Percentiles rank a stretch among this genome's conserved stretches.
Evolutionary conservation across 2,888 invertebrate genomes (phyloP).

Genomic region (Helleia helle): DNA sequence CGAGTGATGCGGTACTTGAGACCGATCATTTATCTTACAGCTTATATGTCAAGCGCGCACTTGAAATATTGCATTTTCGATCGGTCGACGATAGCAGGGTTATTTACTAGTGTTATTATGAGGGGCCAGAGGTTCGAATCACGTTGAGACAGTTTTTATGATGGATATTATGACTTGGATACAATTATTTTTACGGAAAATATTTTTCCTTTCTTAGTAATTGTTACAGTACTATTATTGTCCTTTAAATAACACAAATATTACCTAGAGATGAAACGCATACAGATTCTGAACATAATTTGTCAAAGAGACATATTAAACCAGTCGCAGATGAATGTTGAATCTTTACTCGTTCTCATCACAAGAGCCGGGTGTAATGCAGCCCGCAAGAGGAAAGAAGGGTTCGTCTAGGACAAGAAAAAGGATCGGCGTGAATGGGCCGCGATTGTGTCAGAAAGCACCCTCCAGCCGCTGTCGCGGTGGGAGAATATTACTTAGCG

Average conservation of each 20-base stretch:
- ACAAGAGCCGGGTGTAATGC: slow-evolving; percentile 4
- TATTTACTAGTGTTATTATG: no score
- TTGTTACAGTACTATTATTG: no score
- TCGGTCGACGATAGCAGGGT: no score
- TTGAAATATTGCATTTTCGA: background rate
- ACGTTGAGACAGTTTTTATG: no score
- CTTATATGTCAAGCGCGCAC: background rate
- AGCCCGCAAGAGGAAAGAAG: slow-evolving; percentile 8
- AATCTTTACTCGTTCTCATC: background rate
- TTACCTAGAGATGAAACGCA: no score
- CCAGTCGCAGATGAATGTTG: background rate
- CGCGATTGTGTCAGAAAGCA: slow-evolving; percentile 17
- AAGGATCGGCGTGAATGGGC: slow-evolving; percentile 19
- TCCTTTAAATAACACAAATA: no score
- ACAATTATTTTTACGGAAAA: no score
- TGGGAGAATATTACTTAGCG: slow-evolving; percentile 19
- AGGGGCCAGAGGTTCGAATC: no score
- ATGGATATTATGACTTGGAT: no score
- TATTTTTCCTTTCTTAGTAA: no score
- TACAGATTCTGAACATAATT: no score
- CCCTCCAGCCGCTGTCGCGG: slow-evolving; percentile 12
- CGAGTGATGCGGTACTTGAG: slow-evolving; percentile 4
- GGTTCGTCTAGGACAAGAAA: slow-evolving; percentile 11
- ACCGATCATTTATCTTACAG: no score
- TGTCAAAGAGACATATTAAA: background rate